Conservation (phyloP, 2,888 invertebrate species). For the Drosophila atripex region DNA sequence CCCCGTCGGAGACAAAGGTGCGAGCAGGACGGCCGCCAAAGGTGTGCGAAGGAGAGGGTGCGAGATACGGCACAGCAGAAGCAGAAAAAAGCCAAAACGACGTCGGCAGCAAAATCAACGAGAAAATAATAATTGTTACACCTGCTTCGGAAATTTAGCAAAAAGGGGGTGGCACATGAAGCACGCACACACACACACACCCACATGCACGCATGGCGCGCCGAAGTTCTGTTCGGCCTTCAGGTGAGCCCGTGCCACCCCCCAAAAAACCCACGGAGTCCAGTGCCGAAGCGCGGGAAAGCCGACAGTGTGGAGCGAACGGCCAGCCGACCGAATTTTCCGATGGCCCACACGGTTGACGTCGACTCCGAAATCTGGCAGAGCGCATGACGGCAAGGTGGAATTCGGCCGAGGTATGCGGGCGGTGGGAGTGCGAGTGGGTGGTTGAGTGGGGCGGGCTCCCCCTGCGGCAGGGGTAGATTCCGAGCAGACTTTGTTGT, state of each 20-base stretch:
- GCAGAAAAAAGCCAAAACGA: slow-evolving; percentile 57
- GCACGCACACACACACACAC: slow-evolving; percentile 24
- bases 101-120: slow-evolving; percentile 75
- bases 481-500: slow-evolving; percentile 26
- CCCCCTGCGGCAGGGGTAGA: slow-evolving; percentile 51
- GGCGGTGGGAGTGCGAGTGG: slow-evolving; percentile 19
- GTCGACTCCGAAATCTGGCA: slow-evolving; percentile 64
- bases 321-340: slow-evolving; percentile 13
- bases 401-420: slow-evolving; percentile 60
- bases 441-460: slow-evolving; percentile 36
- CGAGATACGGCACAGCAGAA: slow-evolving; percentile 43
- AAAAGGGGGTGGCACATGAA: slow-evolving; percentile 42
- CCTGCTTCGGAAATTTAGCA: slow-evolving; percentile 79
- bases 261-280: slow-evolving; percentile 18
- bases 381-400: slow-evolving; percentile 79
- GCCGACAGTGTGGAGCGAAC: slow-evolving; percentile 23
- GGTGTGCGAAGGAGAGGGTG: slow-evolving; percentile 49
- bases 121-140: slow-evolving; percentile 82
- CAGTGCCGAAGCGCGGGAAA: slow-evolving; percentile 68
- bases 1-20: slow-evolving; percentile 43
- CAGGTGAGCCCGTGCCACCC: slow-evolving; percentile 70
- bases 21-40: slow-evolving; percentile 44
- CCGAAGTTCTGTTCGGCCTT: slow-evolving; percentile 56
- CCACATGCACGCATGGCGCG: slow-evolving; percentile 18
- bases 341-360: slow-evolving; percentile 25